These are phyloP conservation scores for Picathartes gymnocephalus DNA, from an alignment of 2,113 vertebrate genomes.

Conservation along the genomic window DNA sequence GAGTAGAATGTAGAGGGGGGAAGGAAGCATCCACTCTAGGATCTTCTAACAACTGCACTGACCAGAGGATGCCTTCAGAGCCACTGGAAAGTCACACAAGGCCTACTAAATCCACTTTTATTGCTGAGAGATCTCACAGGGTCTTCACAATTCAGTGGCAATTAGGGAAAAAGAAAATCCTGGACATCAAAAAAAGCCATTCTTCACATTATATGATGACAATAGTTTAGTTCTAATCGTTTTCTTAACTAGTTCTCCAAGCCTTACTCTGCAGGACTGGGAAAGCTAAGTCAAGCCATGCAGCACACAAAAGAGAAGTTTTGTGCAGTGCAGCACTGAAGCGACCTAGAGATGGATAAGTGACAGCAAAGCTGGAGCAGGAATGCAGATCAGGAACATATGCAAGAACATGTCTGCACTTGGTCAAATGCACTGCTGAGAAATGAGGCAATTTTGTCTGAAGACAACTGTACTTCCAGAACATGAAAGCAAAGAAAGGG, in stretches of 20 bases:
- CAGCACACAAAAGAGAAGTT: neutral
- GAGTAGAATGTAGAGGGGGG: conserved; percentile 31
- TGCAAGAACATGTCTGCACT: conserved; percentile 40
- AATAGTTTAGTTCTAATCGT: neutral
- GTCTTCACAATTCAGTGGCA: neutral
- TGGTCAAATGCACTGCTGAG: conserved; percentile 44
- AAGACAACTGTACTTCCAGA: conserved; percentile 58
- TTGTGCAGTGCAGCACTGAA: neutral
- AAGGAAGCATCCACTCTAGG: conserved; percentile 12
- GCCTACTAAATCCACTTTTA: neutral
- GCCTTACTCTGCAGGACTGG: neutral
- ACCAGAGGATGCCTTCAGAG: conserved; percentile 9
- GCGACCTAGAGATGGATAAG: conserved; percentile 16
- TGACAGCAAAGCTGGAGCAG: conserved; percentile 10
- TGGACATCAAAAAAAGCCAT: neutral
- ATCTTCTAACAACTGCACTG: neutral
- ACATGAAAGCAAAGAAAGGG: conserved; percentile 59
- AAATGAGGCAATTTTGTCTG: conserved; percentile 50
- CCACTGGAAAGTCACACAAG: neutral
- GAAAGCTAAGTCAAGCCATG: neutral
- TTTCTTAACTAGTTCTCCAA: neutral
- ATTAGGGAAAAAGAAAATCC: neutral
- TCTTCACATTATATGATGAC: neutral
- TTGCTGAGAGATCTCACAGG: neutral
- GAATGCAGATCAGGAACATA: conserved; percentile 53